Conservation (phyloP, 1,140 invertebrate species). For the Neotoxoptera formosana region DNA sequence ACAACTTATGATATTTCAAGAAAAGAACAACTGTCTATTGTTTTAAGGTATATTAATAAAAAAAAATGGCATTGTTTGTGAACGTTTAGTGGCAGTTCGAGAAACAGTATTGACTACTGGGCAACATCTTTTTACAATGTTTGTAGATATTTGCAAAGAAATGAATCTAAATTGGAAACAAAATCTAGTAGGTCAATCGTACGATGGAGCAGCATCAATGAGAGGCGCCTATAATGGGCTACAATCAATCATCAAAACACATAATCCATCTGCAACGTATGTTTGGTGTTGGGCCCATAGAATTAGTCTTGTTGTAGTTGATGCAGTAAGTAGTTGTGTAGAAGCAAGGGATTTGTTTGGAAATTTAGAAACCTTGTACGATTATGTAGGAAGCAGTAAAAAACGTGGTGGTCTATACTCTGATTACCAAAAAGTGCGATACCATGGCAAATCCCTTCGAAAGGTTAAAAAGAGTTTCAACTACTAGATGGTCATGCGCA, state of each 20-base stretch:
- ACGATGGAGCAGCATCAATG: background rate
- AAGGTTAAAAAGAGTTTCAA: background rate
- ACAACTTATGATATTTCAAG: background rate
- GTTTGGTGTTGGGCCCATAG: background rate
- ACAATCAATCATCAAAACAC: background rate
- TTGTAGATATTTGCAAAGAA: too few relatives aligned
- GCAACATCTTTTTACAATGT: too few relatives aligned
- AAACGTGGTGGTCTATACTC: background rate
- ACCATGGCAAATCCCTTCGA: background rate
- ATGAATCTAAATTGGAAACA: too few relatives aligned
- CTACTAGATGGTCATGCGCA: background rate
- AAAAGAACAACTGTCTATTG: background rate
- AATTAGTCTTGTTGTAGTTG: background rate
- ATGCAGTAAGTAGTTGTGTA: background rate
- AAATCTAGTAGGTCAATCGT: too few relatives aligned
- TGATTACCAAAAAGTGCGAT: background rate
- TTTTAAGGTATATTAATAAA: background rate
- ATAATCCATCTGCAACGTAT: background rate
- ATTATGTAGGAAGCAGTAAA: background rate
- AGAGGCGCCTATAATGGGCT: background rate
- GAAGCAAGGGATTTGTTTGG: background rate
- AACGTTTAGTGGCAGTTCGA: too few relatives aligned
- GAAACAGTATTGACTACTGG: too few relatives aligned
- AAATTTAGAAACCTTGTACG: background rate
- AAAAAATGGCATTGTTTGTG: too few relatives aligned